phyloP scores from a whole-genome alignment of 2,888 invertebrate species.

The Hydrotaea cyrtoneurina region DNA sequence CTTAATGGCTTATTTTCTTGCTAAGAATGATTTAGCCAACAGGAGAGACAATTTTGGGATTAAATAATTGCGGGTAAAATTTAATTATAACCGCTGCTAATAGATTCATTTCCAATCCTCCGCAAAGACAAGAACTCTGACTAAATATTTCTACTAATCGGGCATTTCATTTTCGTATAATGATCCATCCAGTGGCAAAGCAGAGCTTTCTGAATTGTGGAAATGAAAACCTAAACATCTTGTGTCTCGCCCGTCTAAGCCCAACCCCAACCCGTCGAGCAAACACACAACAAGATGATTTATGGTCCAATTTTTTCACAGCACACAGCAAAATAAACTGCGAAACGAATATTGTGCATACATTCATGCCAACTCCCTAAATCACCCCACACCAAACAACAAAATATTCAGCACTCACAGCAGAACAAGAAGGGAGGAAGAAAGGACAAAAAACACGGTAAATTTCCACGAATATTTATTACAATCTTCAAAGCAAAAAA shows the following conservation, averaged over 20 bases:
- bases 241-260: background rate
- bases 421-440: background rate
- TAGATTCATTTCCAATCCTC: too few relatives aligned
- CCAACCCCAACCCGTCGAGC: background rate
- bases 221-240: background rate
- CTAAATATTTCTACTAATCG: background rate
- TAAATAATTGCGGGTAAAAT: too few relatives aligned
- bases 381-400: too few relatives aligned
- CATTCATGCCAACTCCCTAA: background rate
- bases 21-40: too few relatives aligned
- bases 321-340: background rate
- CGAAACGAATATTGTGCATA: background rate
- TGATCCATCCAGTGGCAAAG: background rate
- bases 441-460: constrained; percentile 17
- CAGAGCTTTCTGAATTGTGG: background rate
- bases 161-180: background rate
- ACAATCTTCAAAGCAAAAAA: constrained; percentile 15
- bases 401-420: constrained; percentile 1
- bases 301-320: constrained; percentile 7
- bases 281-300: constrained; percentile 25
- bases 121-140: too few relatives aligned
- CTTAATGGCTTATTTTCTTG: too few relatives aligned
- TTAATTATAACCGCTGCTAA: too few relatives aligned
- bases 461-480: constrained; percentile 36
- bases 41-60: too few relatives aligned